phyloP scores from a whole-genome alignment of 35 echinoderm and acorn worm genomes.

The Apostichopus californicus region DNA sequence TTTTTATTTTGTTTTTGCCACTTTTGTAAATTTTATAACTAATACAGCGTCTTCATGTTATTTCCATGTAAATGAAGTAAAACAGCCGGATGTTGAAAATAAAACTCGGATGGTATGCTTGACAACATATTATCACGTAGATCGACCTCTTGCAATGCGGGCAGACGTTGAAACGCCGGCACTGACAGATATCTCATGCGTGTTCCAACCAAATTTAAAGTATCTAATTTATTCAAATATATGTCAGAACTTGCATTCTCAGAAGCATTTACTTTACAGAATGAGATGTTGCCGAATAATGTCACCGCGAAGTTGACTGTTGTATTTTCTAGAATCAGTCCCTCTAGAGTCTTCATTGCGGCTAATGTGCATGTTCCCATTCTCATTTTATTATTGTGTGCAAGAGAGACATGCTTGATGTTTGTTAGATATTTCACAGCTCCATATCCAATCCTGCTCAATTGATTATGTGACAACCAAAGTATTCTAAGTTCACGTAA shows the following conservation, averaged over 20 bases:
- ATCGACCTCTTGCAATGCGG: not conserved
- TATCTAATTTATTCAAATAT: not conserved
- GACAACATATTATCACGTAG: slow-evolving; percentile 8
- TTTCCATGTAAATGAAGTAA: slow-evolving; percentile 34
- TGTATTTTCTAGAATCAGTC: slow-evolving; percentile 21
- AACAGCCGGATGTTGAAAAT: slow-evolving; percentile 4
- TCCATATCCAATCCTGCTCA: slow-evolving; percentile 22
- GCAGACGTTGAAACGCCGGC: slow-evolving; percentile 4
- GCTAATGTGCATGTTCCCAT: slow-evolving; percentile 35
- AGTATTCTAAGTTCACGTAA: slow-evolving; percentile 6
- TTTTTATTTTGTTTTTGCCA: too few species aligned
- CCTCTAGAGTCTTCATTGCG: not conserved
- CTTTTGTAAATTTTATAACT: not conserved
- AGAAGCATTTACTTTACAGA: not conserved
- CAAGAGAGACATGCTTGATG: not conserved
- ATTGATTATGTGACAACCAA: slow-evolving; percentile 41
- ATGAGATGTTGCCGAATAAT: slow-evolving; percentile 34
- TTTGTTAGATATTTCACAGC: not conserved
- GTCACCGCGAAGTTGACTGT: slow-evolving; percentile 23
- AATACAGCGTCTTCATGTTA: not conserved
- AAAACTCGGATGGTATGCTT: slow-evolving; percentile 10
- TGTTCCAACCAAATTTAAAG: slow-evolving; percentile 18
- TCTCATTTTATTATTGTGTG: slow-evolving; percentile 1
- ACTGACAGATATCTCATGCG: not conserved
- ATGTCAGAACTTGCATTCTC: not conserved